A percentile compares a stretch with the other conserved stretches of the same genome.
These are phyloP conservation scores for Mesaphorura yosii DNA, from an alignment of 1,140 invertebrate species.

Conservation along the genomic window DNA sequence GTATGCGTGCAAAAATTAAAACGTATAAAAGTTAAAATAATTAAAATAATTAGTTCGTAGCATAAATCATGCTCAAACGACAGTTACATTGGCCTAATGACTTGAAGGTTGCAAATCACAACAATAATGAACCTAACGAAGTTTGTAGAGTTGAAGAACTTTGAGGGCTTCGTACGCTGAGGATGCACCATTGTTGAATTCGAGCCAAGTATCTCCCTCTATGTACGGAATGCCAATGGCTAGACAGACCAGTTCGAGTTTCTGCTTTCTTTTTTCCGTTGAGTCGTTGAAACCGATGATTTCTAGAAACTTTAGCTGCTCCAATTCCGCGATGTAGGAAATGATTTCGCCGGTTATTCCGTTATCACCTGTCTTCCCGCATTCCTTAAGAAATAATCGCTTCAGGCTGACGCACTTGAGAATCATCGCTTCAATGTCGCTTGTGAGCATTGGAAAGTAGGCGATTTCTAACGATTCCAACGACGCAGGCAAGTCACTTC, in stretches of 20 bases:
- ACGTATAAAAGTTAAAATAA: not conserved
- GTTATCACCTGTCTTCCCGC: constrained; percentile 12
- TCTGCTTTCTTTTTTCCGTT: constrained; percentile 6
- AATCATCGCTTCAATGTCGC: constrained; percentile 13
- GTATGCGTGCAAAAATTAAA: too few relatives aligned
- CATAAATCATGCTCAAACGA: too few relatives aligned
- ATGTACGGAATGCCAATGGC: constrained; percentile 15
- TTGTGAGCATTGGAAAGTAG: constrained; percentile 16
- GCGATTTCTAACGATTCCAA: constrained; percentile 17
- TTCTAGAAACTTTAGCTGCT: constrained; percentile 18
- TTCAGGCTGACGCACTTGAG: constrained; percentile 11
- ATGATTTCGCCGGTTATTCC: constrained; percentile 20
- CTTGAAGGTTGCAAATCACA: too few relatives aligned
- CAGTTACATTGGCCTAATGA: too few relatives aligned
- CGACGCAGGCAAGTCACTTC: constrained; percentile 14
- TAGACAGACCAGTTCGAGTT: constrained; percentile 17
- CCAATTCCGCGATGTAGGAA: constrained; percentile 9
- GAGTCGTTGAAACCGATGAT: constrained; percentile 20
- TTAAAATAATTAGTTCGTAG: not conserved
- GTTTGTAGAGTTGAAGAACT: too few relatives aligned
- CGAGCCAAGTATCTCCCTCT: constrained; percentile 22
- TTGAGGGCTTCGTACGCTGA: constrained; percentile 19
- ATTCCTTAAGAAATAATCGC: constrained; percentile 19
- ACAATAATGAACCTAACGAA: too few relatives aligned
- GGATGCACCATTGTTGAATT: constrained; percentile 15